Percentiles rank a stretch among this genome's conserved stretches.
Evolutionary conservation across 2,888 invertebrate species (phyloP).

Genomic region (Drosophila vallismaia): DNA sequence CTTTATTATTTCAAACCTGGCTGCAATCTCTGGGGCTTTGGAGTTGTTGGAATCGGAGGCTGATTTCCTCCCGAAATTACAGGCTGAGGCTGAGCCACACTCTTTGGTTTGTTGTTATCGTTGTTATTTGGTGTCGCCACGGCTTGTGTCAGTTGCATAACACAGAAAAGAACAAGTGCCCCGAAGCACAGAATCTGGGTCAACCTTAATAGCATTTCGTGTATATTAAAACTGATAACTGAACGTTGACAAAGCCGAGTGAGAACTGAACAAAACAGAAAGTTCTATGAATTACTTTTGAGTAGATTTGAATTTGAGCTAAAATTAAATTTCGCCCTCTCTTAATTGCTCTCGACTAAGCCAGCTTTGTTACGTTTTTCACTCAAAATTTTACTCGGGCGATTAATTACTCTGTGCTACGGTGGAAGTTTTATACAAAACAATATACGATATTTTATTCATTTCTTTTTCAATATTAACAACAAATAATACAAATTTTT

Average conservation of each 20-base stretch:
- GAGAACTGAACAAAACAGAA: slow-evolving; percentile 53
- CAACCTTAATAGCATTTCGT: slow-evolving; percentile 37
- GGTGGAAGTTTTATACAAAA: too few relatives aligned
- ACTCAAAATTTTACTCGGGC: background rate
- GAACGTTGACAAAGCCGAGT: slow-evolving; percentile 51
- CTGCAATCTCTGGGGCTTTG: slow-evolving; percentile 39
- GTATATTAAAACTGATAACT: slow-evolving; percentile 52
- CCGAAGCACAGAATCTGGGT: slow-evolving; percentile 57
- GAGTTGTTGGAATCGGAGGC: slow-evolving; percentile 26
- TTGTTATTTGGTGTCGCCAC: slow-evolving; percentile 22
- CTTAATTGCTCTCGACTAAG: slow-evolving; percentile 4
- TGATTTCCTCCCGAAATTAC: slow-evolving; percentile 10
- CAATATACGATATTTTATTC: too few relatives aligned
- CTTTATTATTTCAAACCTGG: slow-evolving; percentile 42
- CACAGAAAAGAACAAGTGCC: slow-evolving; percentile 42
- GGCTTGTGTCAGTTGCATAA: slow-evolving; percentile 47
- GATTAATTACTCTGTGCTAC: background rate
- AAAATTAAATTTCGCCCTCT: slow-evolving; percentile 2
- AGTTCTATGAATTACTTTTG: slow-evolving; percentile 6
- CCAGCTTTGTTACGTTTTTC: background rate
- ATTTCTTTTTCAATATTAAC: too few relatives aligned
- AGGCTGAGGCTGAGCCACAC: slow-evolving; percentile 29
- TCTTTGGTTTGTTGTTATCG: slow-evolving; percentile 13
- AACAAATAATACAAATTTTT: too few relatives aligned
- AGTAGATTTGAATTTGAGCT: slow-evolving; percentile 22